phyloP scores from a whole-genome alignment of 1,140 invertebrate genomes.

The Bombus sylvicola region DNA sequence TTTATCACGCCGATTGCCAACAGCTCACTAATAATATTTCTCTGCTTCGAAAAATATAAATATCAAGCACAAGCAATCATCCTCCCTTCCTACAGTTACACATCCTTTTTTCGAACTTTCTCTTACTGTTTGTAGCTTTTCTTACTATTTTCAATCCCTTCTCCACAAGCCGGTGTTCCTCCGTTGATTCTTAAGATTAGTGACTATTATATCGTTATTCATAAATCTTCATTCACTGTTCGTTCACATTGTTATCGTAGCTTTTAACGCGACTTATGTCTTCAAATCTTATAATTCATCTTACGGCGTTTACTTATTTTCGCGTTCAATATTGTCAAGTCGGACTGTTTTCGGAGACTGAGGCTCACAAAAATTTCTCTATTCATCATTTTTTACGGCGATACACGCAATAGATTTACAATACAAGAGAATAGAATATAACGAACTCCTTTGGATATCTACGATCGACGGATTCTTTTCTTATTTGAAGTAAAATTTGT shows the following conservation, averaged over 20 bases:
- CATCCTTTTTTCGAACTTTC: conserved; percentile 34
- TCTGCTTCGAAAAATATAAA: conserved; percentile 80
- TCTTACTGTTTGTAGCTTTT: conserved; percentile 44
- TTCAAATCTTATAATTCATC: conserved; percentile 35
- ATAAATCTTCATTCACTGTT: conserved; percentile 53
- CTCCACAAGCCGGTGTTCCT: conserved; percentile 50
- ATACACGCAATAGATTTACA: conserved; percentile 62
- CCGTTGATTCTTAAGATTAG: conserved; percentile 75
- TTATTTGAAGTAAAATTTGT: conserved; percentile 46
- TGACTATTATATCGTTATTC: conserved; percentile 73
- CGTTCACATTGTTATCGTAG: conserved; percentile 38
- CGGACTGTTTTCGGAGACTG: conserved; percentile 64
- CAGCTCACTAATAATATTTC: conserved; percentile 71
- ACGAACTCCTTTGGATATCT: conserved; percentile 50
- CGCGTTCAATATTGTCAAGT: conserved; percentile 77
- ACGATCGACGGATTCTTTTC: conserved; percentile 58
- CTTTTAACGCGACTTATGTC: conserved; percentile 11
- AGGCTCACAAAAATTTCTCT: conserved; percentile 54
- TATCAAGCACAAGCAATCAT: conserved; percentile 79
- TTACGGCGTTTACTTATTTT: conserved; percentile 65
- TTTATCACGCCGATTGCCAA: conserved; percentile 52
- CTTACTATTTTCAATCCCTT: conserved; percentile 50
- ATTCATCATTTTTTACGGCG: conserved; percentile 28
- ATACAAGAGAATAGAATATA: conserved; percentile 59
- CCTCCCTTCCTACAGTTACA: conserved; percentile 41